Evolutionary conservation across 1,140 invertebrate species (phyloP).

Genomic region (Drosophila sucinea): DNA sequence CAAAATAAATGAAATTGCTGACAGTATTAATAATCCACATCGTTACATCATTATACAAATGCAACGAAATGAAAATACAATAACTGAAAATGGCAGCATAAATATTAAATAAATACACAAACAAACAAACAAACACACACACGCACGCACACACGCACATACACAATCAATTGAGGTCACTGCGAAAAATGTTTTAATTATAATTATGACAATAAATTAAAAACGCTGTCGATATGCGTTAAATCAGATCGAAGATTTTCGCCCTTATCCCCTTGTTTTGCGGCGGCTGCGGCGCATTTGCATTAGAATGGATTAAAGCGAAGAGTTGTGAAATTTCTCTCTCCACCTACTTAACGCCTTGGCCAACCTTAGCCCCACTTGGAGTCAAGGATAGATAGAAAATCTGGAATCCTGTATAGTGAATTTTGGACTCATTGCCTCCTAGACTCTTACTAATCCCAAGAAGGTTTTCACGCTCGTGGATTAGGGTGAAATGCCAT

Average conservation of each 20-base stretch:
- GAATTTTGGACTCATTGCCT: not conserved
- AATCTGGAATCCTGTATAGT: not conserved
- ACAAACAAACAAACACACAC: no score
- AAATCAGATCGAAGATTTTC: conserved; percentile 2
- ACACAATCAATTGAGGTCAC: conserved; percentile 1
- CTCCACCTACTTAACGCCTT: no score
- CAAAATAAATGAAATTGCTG: conserved; percentile 61
- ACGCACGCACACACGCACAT: no score
- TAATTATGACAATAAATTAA: conserved; percentile 63
- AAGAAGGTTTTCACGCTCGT: conserved; percentile 12
- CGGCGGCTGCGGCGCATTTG: not conserved
- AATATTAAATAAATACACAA: conserved; percentile 2
- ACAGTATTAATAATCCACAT: conserved; percentile 56
- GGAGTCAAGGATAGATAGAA: not conserved
- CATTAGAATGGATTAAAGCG: not conserved
- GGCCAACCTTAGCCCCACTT: no score
- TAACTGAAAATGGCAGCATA: conserved; percentile 40
- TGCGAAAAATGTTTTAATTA: conserved; percentile 24
- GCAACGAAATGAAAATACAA: conserved; percentile 53
- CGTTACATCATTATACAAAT: conserved; percentile 58
- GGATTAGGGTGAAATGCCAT: conserved; percentile 12
- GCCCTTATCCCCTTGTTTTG: not conserved
- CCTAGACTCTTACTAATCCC: not conserved
- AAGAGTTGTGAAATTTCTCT: not conserved
- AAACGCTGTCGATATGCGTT: not conserved